phyloP scores from a whole-genome alignment of 2,113 vertebrate genomes.

The Trichechus manatus region DNA sequence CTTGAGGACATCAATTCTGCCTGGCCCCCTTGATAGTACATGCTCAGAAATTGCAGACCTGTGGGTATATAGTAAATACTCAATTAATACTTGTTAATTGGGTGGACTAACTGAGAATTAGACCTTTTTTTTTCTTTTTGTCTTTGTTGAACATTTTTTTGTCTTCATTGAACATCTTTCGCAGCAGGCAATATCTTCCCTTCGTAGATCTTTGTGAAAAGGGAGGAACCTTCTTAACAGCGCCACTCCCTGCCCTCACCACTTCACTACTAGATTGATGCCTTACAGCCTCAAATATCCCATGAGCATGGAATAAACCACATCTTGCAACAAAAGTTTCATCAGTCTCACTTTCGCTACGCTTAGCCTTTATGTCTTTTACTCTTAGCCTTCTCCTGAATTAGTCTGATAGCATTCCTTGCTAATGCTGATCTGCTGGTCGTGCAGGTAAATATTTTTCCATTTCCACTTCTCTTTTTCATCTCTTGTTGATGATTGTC shows the following conservation, averaged over 20 bases:
- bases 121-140: neutral
- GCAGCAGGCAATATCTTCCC: fast-evolving
- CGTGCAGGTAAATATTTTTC: neutral
- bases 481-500: neutral
- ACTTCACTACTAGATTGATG: neutral
- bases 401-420: neutral
- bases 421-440: neutral
- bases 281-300: neutral
- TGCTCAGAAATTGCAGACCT: neutral
- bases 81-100: neutral
- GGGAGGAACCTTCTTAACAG: neutral
- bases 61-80: neutral
- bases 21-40: neutral
- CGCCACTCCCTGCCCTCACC: neutral
- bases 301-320: neutral
- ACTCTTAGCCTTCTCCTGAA: neutral
- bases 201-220: neutral
- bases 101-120: neutral
- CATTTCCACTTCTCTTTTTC: neutral
- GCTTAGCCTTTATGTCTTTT: neutral
- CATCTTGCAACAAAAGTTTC: neutral
- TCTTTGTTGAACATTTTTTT: neutral
- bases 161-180: neutral
- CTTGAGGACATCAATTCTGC: neutral
- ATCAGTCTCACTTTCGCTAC: neutral